Evolutionary conservation across 2,888 invertebrate genomes (phyloP).

Genomic region (Campoletis raptor): DNA sequence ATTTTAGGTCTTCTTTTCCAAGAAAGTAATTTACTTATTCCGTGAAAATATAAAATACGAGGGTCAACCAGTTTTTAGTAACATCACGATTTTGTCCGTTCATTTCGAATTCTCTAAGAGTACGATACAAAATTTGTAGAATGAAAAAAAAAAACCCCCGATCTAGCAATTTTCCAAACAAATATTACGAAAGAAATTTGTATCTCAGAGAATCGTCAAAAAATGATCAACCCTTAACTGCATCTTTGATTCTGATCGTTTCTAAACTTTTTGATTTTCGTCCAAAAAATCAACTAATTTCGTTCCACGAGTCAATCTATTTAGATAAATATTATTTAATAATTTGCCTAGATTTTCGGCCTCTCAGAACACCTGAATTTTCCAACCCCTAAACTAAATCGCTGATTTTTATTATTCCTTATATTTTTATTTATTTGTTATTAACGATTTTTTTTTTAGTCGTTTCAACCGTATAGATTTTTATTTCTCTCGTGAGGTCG

Average conservation of each 20-base stretch:
- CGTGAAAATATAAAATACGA: conserved; percentile 12
- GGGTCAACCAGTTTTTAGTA: conserved; percentile 21
- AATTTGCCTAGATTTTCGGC: not conserved
- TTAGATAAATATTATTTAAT: too few relatives aligned
- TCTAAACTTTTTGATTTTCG: not conserved
- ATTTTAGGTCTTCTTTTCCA: conserved; percentile 15
- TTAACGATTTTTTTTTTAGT: not conserved
- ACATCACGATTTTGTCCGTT: conserved; percentile 1
- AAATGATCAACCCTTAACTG: not conserved
- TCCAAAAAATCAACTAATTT: not conserved
- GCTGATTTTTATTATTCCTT: not conserved
- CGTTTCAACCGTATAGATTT: not conserved
- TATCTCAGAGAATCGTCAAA: not conserved
- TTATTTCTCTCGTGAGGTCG: conserved; percentile 42
- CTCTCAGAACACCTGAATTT: not conserved
- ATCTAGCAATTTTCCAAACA: not conserved
- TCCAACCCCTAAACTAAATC: not conserved
- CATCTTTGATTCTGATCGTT: not conserved
- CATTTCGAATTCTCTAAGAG: not conserved
- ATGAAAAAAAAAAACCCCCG: not conserved
- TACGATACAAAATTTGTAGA: not conserved
- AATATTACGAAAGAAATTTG: not conserved
- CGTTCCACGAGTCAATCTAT: not conserved
- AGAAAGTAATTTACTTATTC: conserved; percentile 37
- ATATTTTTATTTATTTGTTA: not conserved